Conservation (phyloP, 1,140 invertebrate species). For the Himalopsyche phryganea region DNA sequence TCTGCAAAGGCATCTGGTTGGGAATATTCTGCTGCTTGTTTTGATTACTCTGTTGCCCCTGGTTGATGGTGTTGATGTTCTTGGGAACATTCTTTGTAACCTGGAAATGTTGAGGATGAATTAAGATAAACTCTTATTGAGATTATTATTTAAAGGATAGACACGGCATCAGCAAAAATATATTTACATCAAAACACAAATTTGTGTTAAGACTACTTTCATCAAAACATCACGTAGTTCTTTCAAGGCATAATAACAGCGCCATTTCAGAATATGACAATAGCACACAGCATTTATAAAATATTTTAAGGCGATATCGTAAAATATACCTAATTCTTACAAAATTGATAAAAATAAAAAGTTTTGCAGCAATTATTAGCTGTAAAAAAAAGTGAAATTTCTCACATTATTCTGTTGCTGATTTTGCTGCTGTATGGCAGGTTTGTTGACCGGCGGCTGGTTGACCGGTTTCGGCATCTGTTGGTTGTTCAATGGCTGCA, state of each 20-base stretch:
- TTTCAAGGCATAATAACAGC: background rate
- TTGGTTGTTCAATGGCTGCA: background rate
- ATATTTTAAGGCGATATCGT: background rate
- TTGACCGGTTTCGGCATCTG: constrained; percentile 10
- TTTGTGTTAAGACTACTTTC: constrained; percentile 21
- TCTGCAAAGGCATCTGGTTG: background rate
- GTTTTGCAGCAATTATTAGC: background rate
- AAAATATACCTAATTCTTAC: background rate
- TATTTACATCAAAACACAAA: constrained; percentile 8
- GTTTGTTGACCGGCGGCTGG: background rate
- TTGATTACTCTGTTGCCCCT: constrained; percentile 7
- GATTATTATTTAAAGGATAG: constrained; percentile 10
- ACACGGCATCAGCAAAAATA: background rate
- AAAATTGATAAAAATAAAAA: background rate
- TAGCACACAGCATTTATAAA: background rate
- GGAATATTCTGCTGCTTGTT: constrained; percentile 6
- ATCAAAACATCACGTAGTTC: constrained; percentile 16
- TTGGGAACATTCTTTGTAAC: constrained; percentile 26
- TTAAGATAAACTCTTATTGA: constrained; percentile 33
- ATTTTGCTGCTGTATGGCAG: too few relatives aligned
- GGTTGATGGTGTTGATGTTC: constrained; percentile 25
- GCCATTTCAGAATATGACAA: background rate
- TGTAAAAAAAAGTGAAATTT: background rate
- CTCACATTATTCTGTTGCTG: constrained; percentile 15
- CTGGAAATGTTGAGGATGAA: constrained; percentile 8